Base-by-base conservation (phyloP, 2,888 invertebrate species). In the Pandemis corylana region DNA sequence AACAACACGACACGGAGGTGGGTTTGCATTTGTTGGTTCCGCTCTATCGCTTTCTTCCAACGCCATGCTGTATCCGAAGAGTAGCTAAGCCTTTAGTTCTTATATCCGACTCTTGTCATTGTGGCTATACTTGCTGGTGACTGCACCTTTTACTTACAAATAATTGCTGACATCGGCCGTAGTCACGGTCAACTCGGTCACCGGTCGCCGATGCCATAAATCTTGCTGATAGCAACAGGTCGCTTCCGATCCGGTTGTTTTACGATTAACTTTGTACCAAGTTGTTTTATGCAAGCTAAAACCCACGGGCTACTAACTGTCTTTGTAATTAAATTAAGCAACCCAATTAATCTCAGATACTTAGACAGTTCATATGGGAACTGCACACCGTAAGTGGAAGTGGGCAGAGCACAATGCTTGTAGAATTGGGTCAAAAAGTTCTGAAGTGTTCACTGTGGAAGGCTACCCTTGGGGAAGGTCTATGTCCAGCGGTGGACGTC, bases 261-360 rank as follows among this genome's bases (percentile, higher is more conserved):
- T 44, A 13, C n/a, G 13, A 36, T 49, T 61, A 59, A 68, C 75
- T 68, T 36, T 63, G n/a, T 20, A 46, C 12, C 62, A 61, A 53
- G 20, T 56, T 42, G 46, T 44, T 49, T 53, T 49, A 44, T 67
- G 20, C 20, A 56, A 9, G 20, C 20, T n/a, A n/a, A n/a, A 9
- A 15, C 53, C 7, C n/a, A n/a, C 44, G 44, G 44, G 6, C 44
- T 9, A 44, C 44, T 9, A 9, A 44, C 6, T 44, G 9, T 44
- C 44, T 44, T 51, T 7, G 5, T 51, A n/a, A 51, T 46, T 51
- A 51, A 51, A n/a, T 13, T 5, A 51, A n/a, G 6, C 6, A 51
- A 5, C 46, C 5, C 10, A 46, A 12, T 10, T 46, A 12, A 46
- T 12, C 10, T 4, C 46, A 46, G 46, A 46, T 10, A 44, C 6